phyloP scores from a whole-genome alignment of 2,797 vertebrate species.

The Clamator glandarius region DNA sequence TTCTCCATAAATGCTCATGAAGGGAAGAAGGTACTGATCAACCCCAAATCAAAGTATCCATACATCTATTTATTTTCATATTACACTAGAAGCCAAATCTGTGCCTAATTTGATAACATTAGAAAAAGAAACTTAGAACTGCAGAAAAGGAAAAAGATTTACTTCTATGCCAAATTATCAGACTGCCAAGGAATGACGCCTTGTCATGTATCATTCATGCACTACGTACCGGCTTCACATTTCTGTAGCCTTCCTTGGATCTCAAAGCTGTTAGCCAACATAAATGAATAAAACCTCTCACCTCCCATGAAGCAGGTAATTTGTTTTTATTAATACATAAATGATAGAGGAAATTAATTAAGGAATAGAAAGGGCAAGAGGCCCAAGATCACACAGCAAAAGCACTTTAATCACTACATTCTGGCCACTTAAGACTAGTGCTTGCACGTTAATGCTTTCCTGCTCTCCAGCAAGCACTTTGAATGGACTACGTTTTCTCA shows the following conservation, averaged over 20 bases:
- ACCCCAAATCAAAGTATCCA: background rate
- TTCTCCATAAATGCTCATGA: background rate
- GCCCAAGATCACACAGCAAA: constrained; percentile 52
- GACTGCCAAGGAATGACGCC: background rate
- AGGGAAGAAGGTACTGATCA: background rate
- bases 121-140: background rate
- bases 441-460: constrained; percentile 22
- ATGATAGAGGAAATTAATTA: constrained; percentile 67
- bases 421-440: constrained; percentile 22
- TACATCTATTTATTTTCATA: background rate
- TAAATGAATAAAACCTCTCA: constrained; percentile 44
- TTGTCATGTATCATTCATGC: constrained; percentile 38
- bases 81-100: background rate
- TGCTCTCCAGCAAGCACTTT: background rate
- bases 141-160: background rate
- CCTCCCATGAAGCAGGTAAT: constrained; percentile 56
- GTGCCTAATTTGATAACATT: background rate
- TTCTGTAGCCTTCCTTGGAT: background rate
- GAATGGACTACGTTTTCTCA: background rate
- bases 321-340: constrained; percentile 67
- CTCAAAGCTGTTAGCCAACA: constrained; percentile 53
- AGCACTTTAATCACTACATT: constrained; percentile 48
- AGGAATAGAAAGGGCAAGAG: constrained; percentile 55
- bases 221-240: background rate
- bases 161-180: background rate